Evolutionary conservation across 2,797 vertebrate genomes (phyloP).

Genomic region (Cetoscarus ocellatus): DNA sequence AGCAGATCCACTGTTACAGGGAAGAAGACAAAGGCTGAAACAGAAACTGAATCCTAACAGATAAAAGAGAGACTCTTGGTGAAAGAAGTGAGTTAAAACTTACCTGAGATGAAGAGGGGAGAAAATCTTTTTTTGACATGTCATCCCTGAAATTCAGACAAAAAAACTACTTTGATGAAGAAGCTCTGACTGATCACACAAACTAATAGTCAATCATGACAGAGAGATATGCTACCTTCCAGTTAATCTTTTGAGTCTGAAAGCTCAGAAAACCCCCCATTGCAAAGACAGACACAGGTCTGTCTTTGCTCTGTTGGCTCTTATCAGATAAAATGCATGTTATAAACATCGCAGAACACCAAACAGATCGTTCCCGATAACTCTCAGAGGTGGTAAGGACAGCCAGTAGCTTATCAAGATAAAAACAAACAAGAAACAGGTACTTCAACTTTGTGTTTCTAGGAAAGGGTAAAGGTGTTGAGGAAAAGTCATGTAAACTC

Average conservation of each 20-base stretch:
- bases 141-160: slow-evolving; percentile 61
- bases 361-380: slow-evolving; percentile 16
- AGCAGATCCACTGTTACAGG: not conserved
- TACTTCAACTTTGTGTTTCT: not conserved
- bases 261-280: not conserved
- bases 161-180: slow-evolving; percentile 12
- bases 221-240: not conserved
- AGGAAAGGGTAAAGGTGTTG: not conserved
- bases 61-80: not conserved
- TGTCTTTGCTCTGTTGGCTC: slow-evolving; percentile 15
- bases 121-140: slow-evolving; percentile 43
- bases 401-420: slow-evolving; percentile 24
- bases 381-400: not conserved
- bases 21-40: not conserved
- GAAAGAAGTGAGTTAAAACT: slow-evolving; percentile 2
- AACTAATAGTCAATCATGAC: slow-evolving; percentile 8
- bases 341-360: slow-evolving; percentile 22
- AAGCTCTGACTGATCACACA: not conserved
- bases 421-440: slow-evolving; percentile 6
- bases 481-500: not conserved
- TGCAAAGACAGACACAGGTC: not conserved
- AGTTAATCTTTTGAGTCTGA: not conserved
- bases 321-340: slow-evolving; percentile 34
- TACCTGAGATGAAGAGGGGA: slow-evolving; percentile 57
- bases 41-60: not conserved